Evolutionary conservation across 2,797 vertebrate genomes (phyloP).

Genomic region (Myripristis jacobus): DNA sequence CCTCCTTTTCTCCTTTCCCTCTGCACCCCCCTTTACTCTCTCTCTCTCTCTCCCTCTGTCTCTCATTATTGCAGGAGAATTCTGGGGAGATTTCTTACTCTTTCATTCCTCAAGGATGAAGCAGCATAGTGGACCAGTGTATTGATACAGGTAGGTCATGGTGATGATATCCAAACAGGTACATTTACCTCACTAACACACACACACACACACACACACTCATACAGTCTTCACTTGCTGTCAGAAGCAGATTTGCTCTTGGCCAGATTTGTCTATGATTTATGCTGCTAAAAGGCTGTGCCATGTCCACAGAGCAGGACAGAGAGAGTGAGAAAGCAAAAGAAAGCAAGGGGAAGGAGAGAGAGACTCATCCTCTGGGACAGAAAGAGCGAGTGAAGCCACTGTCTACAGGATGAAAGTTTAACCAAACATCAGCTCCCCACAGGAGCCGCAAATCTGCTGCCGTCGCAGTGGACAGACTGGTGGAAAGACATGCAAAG

Average conservation of each 20-base stretch:
- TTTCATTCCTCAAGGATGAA: constrained; percentile 82
- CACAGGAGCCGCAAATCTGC: constrained; percentile 62
- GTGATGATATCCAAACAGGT: constrained; percentile 16
- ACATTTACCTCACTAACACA: not conserved
- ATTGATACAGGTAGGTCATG: constrained; percentile 73
- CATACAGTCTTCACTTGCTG: not conserved
- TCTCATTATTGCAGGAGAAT: constrained; percentile 78
- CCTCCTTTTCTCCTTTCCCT: constrained; percentile 36
- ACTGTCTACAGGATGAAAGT: constrained; percentile 71
- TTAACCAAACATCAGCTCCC: constrained; percentile 68
- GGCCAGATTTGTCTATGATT: constrained; percentile 41
- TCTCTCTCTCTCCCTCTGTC: constrained; percentile 13
- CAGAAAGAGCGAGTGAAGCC: constrained; percentile 41
- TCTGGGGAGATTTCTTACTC: constrained; percentile 79
- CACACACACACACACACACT: not conserved
- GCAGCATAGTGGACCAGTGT: constrained; percentile 59
- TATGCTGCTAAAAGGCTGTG: constrained; percentile 43
- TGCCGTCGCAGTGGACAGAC: constrained; percentile 54
- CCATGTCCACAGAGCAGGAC: constrained; percentile 37
- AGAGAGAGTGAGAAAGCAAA: constrained; percentile 13
- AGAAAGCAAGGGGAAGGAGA: constrained; percentile 34
- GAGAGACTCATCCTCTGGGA: constrained; percentile 49
- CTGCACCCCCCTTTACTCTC: not conserved
- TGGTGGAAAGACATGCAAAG: constrained; percentile 57
- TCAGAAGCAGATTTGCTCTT: constrained; percentile 30